These are phyloP conservation scores for Shinisaurus crocodilurus DNA, from an alignment of 2,113 vertebrate genomes.

Conservation along the genomic window DNA sequence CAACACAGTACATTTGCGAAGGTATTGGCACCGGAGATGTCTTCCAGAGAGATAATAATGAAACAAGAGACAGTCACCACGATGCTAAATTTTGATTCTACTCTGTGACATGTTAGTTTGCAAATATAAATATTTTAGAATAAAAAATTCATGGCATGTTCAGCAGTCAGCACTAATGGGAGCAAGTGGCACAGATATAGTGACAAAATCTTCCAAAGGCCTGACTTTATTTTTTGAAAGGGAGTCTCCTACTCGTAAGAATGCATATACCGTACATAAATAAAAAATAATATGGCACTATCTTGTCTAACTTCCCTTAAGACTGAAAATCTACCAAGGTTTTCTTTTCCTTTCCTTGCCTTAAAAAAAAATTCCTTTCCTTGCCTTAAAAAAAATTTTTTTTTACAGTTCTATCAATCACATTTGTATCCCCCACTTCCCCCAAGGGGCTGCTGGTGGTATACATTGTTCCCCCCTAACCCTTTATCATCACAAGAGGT, in stretches of 20 bases:
- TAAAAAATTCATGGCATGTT: slow-evolving; percentile 42
- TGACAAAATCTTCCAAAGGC: slow-evolving; percentile 51
- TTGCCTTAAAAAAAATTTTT: too few species aligned
- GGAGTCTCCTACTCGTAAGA: slow-evolving; percentile 48
- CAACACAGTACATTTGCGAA: background rate
- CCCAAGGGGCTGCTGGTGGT: background rate
- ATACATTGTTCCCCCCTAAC: background rate
- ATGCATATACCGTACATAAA: slow-evolving; percentile 40
- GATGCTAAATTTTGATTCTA: slow-evolving; percentile 52
- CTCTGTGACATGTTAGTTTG: slow-evolving; percentile 50
- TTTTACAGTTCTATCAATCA: background rate
- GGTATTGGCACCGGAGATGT: slow-evolving; percentile 10
- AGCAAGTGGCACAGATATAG: background rate
- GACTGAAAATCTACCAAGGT: slow-evolving; percentile 45
- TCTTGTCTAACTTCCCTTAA: slow-evolving; percentile 47
- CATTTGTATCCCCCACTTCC: background rate
- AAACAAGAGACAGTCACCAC: slow-evolving; percentile 6
- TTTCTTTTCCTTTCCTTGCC: slow-evolving; percentile 44
- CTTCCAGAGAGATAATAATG: slow-evolving; percentile 39
- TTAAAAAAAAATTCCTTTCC: too few species aligned
- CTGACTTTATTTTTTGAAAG: slow-evolving; percentile 63
- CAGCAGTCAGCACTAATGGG: slow-evolving; percentile 44
- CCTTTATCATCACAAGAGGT: background rate
- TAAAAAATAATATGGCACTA: slow-evolving; percentile 49
- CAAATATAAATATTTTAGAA: slow-evolving; percentile 61